Conservation (phyloP, 2,888 invertebrate species). For the Xylophagus ater region DNA sequence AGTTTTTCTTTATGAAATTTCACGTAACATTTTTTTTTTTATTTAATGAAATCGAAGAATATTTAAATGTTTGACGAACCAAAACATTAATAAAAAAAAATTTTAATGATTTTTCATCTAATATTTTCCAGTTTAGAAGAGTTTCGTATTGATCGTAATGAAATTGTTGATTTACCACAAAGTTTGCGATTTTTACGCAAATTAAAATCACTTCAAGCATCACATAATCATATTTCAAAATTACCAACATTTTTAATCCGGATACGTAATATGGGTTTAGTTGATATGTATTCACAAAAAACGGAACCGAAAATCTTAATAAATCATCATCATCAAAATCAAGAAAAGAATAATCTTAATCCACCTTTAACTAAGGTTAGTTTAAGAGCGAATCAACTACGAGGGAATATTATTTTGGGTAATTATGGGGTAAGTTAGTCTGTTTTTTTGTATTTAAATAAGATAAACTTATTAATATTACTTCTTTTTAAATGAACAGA, state of each 20-base stretch:
- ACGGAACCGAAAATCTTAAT: slow-evolving; percentile 6
- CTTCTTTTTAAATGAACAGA: slow-evolving; percentile 52
- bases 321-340: slow-evolving; percentile 3
- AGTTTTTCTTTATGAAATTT: no score
- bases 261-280: slow-evolving; percentile 43
- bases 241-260: slow-evolving; percentile 42
- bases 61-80: no score
- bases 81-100: no score
- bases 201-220: slow-evolving; percentile 49
- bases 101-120: slow-evolving; percentile 3
- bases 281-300: slow-evolving; percentile 20
- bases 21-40: no score
- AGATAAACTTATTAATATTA: slow-evolving; percentile 13
- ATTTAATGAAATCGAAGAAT: no score
- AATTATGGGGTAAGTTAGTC: slow-evolving; percentile 65
- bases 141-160: slow-evolving; percentile 60
- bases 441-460: slow-evolving; percentile 8
- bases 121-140: slow-evolving; percentile 55
- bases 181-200: slow-evolving; percentile 48
- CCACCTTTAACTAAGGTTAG: slow-evolving; percentile 60
- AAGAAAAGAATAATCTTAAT: slow-evolving; percentile 12
- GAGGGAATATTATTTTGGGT: slow-evolving; percentile 73
- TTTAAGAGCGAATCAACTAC: slow-evolving; percentile 62
- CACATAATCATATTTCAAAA: slow-evolving; percentile 43
- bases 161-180: slow-evolving; percentile 50